Evolutionary conservation across 2,888 invertebrate genomes (phyloP).

Genomic region (Beris morrisii): DNA sequence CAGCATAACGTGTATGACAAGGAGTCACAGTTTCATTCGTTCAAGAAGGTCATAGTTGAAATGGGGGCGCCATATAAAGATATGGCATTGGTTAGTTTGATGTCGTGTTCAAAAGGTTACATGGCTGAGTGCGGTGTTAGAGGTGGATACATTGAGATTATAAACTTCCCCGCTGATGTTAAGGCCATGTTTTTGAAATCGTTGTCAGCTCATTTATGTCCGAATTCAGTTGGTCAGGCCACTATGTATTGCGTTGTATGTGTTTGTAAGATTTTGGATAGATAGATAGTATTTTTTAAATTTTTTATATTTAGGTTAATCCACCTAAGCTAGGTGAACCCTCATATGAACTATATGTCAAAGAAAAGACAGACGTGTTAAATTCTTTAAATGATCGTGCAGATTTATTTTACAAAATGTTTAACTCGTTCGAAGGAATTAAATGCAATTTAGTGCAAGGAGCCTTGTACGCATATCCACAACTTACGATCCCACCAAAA

Average conservation of each 20-base stretch:
- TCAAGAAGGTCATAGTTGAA: slow-evolving; percentile 90
- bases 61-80: slow-evolving; percentile 84
- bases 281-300: background rate
- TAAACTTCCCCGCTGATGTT: slow-evolving; percentile 83
- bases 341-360: slow-evolving; percentile 75
- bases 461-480: slow-evolving; percentile 99
- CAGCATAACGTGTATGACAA: slow-evolving; percentile 95
- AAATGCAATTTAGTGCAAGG: slow-evolving; percentile 84
- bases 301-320: slow-evolving; percentile 57
- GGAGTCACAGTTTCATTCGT: slow-evolving; percentile 86
- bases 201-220: slow-evolving; percentile 92
- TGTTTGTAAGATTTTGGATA: background rate
- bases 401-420: slow-evolving; percentile 78
- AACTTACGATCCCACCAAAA: slow-evolving; percentile 76
- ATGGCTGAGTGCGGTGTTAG: slow-evolving; percentile 94
- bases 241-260: slow-evolving; percentile 84
- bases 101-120: slow-evolving; percentile 96
- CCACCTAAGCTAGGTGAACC: slow-evolving; percentile 85
- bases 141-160: slow-evolving; percentile 91
- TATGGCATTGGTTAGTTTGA: slow-evolving; percentile 92
- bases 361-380: slow-evolving; percentile 76
- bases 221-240: slow-evolving; percentile 89
- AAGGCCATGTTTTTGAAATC: slow-evolving; percentile 83
- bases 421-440: slow-evolving; percentile 89
- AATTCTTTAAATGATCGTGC: slow-evolving; percentile 76